Percentiles rank a stretch among this genome's conserved stretches.
Conservation (phyloP, 2,888 invertebrate species). For the Antheraea yamamai region DNA sequence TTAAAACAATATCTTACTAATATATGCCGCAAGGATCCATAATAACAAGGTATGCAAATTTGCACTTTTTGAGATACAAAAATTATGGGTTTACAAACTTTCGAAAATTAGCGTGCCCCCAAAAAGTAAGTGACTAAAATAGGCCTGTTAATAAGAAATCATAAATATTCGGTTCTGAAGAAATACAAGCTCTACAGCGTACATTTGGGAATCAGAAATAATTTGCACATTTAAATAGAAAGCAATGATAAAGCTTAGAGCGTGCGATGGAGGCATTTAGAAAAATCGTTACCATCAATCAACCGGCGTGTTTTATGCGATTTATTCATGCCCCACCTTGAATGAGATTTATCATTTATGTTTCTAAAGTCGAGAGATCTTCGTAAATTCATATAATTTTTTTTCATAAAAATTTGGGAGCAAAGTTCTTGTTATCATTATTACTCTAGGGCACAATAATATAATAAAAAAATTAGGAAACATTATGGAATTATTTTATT, state of each 20-base stretch:
- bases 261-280: constrained; percentile 16
- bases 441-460: background rate
- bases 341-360: constrained; percentile 37
- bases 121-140: too few relatives aligned
- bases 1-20: too few relatives aligned
- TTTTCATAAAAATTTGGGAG: background rate
- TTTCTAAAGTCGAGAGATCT: constrained; percentile 31
- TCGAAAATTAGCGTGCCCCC: too few relatives aligned
- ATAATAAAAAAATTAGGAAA: background rate
- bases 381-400: background rate
- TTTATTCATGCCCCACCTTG: constrained; percentile 34
- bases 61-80: too few relatives aligned
- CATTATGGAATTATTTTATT: too few relatives aligned
- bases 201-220: background rate
- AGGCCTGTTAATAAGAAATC: background rate
- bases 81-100: too few relatives aligned
- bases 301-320: constrained; percentile 35
- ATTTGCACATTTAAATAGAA: constrained; percentile 16
- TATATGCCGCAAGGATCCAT: too few relatives aligned
- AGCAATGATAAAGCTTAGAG: constrained; percentile 15
- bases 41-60: too few relatives aligned
- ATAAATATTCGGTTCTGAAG: background rate
- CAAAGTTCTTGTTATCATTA: background rate
- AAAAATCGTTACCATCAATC: constrained; percentile 42
- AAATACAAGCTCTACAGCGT: background rate